phyloP scores from a whole-genome alignment of 35 echinoderm and acorn worm genomes.

The Apostichopus japonicus region DNA sequence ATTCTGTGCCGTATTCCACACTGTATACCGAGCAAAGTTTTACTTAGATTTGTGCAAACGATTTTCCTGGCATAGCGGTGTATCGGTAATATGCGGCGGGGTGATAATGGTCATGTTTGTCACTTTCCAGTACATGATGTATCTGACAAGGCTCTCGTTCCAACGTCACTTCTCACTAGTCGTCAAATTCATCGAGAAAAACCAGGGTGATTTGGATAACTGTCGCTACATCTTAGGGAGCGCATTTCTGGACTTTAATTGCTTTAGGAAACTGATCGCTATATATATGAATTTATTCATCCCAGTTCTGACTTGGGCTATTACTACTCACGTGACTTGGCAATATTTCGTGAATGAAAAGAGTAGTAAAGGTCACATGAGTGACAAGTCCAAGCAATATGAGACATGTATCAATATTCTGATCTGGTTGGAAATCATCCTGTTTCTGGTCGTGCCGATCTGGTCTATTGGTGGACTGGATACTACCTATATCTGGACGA shows the following conservation, averaged over 20 bases:
- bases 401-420: slow-evolving; percentile 61
- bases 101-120: slow-evolving; percentile 53
- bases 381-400: background rate
- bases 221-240: slow-evolving; percentile 56
- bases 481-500: slow-evolving; percentile 58
- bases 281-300: slow-evolving; percentile 64
- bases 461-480: slow-evolving; percentile 68
- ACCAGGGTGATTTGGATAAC: slow-evolving; percentile 56
- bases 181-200: slow-evolving; percentile 44
- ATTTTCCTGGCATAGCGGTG: slow-evolving; percentile 54
- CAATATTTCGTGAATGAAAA: slow-evolving; percentile 26
- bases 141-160: slow-evolving; percentile 67
- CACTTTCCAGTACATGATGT: slow-evolving; percentile 63
- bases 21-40: slow-evolving; percentile 57
- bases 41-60: slow-evolving; percentile 8
- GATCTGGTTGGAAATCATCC: slow-evolving; percentile 65
- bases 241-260: slow-evolving; percentile 61
- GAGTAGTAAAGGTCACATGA: background rate
- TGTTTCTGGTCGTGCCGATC: slow-evolving; percentile 58
- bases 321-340: slow-evolving; percentile 72
- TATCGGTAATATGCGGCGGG: slow-evolving; percentile 29
- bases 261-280: slow-evolving; percentile 48
- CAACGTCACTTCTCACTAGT: slow-evolving; percentile 60
- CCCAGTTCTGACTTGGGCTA: slow-evolving; percentile 59
- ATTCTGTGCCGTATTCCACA: background rate